phyloP scores from a whole-genome alignment of 2,888 invertebrate genomes.

The Spisula solida region DNA sequence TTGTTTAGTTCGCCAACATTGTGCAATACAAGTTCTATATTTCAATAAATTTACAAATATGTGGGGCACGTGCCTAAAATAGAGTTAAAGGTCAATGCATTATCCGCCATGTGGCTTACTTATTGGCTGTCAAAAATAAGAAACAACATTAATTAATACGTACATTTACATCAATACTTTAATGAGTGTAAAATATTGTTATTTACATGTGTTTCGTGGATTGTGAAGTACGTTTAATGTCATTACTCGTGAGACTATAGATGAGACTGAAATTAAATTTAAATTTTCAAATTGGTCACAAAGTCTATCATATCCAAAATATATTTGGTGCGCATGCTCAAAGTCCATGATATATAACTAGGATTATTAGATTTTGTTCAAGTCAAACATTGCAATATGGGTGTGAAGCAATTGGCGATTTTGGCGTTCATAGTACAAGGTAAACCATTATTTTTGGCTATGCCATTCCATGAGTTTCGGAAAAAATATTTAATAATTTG shows the following conservation, averaged over 20 bases:
- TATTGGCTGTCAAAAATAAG: not conserved
- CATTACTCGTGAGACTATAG: no score
- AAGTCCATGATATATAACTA: not conserved
- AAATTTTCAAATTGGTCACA: no score
- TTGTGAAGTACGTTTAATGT: no score
- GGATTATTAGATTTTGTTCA: constrained; percentile 9
- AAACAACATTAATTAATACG: no score
- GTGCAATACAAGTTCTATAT: not conserved
- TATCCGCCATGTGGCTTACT: not conserved
- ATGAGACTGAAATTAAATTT: no score
- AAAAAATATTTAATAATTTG: no score
- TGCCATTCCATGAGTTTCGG: no score
- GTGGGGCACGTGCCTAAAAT: not conserved
- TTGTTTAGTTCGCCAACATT: not conserved
- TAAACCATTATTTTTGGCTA: not conserved
- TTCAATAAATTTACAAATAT: not conserved
- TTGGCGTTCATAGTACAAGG: constrained; percentile 20
- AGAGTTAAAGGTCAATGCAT: not conserved
- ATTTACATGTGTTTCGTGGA: no score
- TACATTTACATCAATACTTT: not conserved
- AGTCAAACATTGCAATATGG: constrained; percentile 11
- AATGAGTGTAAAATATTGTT: not conserved
- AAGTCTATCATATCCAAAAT: not conserved
- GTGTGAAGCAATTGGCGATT: not conserved
- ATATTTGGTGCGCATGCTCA: not conserved